Evolutionary conservation across 2,113 vertebrate species (phyloP).

Genomic region (Hemiscyllium ocellatum): DNA sequence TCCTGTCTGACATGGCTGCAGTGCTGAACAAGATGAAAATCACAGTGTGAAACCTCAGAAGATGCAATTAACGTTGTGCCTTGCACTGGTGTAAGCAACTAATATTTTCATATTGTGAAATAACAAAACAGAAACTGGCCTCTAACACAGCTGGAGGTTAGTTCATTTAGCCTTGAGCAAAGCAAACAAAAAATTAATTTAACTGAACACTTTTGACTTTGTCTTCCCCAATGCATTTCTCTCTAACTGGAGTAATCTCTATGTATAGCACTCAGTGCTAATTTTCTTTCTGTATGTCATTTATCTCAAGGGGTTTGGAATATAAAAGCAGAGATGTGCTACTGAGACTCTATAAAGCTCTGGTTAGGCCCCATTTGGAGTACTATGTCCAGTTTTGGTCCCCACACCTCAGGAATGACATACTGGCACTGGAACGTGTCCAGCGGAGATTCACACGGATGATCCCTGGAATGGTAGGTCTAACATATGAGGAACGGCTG

Average conservation of each 20-base stretch:
- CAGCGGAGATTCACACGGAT: too few species aligned
- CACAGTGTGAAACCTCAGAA: constrained; percentile 40
- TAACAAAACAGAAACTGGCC: neutral
- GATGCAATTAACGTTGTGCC: neutral
- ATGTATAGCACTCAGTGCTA: neutral
- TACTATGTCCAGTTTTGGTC: too few species aligned
- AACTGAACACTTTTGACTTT: neutral
- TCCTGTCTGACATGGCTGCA: constrained; percentile 59
- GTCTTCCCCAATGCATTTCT: neutral
- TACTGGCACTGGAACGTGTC: too few species aligned
- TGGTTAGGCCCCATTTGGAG: too few species aligned
- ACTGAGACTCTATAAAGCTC: too few species aligned
- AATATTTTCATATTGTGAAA: constrained; percentile 1
- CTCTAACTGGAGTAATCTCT: neutral
- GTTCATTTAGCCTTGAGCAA: neutral
- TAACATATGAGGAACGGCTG: too few species aligned
- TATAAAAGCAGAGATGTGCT: too few species aligned
- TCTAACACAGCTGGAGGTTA: neutral
- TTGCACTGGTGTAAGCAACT: neutral
- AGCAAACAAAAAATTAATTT: constrained; percentile 16
- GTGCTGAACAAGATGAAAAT: constrained; percentile 62
- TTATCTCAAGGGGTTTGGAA: too few species aligned
- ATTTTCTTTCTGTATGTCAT: neutral
- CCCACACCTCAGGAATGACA: too few species aligned
- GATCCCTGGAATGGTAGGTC: too few species aligned